Conservation (phyloP, 2,888 invertebrate species). For the Tubulanus polymorphus region DNA sequence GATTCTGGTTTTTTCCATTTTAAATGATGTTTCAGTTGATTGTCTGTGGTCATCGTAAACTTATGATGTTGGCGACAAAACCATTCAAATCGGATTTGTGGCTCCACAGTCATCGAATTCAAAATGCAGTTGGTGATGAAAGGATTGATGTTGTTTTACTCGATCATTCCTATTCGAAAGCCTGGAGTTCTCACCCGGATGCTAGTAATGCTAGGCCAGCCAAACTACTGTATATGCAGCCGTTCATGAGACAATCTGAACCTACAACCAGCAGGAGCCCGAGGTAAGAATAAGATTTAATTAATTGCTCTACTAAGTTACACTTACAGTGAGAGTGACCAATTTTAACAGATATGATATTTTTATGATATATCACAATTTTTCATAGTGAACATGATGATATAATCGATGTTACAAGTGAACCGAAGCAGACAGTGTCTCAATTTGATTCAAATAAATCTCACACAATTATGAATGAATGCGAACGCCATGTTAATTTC, state of each 20-base stretch:
- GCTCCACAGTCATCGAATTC: background rate
- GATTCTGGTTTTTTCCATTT: too few relatives aligned
- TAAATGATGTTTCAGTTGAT: too few relatives aligned
- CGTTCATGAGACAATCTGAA: too few relatives aligned
- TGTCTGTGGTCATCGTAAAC: too few relatives aligned
- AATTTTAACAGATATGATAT: too few relatives aligned
- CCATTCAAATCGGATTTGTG: too few relatives aligned
- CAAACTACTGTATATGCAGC: slow-evolving; percentile 50
- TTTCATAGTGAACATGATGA: slow-evolving; percentile 9
- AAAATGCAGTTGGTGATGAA: background rate
- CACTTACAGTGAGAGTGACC: too few relatives aligned
- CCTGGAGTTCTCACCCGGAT: slow-evolving; percentile 67
- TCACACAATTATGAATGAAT: slow-evolving; percentile 67
- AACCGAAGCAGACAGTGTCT: background rate
- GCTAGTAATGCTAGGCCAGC: slow-evolving; percentile 62
- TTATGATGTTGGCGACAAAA: too few relatives aligned
- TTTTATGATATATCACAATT: too few relatives aligned
- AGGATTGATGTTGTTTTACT: slow-evolving; percentile 54
- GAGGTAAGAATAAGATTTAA: slow-evolving; percentile 10
- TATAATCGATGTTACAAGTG: slow-evolving; percentile 4
- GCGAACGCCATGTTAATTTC: slow-evolving; percentile 64
- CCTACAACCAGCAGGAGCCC: too few relatives aligned
- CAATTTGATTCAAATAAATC: slow-evolving; percentile 56
- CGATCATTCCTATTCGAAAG: slow-evolving; percentile 72
- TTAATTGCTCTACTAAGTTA: too few relatives aligned